Conservation (phyloP, 1,140 invertebrate species). For the Bombus pyrosoma region DNA sequence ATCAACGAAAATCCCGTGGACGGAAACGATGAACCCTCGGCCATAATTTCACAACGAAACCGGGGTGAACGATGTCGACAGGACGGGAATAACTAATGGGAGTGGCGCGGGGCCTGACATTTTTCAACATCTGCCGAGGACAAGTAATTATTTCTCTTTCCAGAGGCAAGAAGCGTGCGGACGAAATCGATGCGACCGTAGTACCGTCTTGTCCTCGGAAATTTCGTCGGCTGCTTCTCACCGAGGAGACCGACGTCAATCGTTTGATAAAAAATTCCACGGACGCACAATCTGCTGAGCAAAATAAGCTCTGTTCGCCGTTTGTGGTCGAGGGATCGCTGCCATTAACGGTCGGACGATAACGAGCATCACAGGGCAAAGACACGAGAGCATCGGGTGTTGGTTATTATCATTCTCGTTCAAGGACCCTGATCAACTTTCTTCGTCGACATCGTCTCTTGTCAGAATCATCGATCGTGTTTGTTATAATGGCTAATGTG, state of each 20-base stretch:
- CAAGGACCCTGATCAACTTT: constrained; percentile 79
- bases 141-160: constrained; percentile 57
- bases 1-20: constrained; percentile 21
- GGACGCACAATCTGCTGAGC: not conserved
- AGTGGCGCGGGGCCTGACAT: constrained; percentile 8
- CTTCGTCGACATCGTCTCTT: constrained; percentile 73
- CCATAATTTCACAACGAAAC: constrained; percentile 57
- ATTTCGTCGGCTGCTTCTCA: not conserved
- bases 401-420: constrained; percentile 42
- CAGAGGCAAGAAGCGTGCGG: not conserved
- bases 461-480: constrained; percentile 33
- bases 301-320: constrained; percentile 7
- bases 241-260: not conserved
- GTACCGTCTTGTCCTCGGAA: not conserved
- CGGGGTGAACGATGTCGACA: constrained; percentile 51
- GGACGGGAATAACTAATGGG: constrained; percentile 65
- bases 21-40: constrained; percentile 40
- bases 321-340: constrained; percentile 7
- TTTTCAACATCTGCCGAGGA: constrained; percentile 61
- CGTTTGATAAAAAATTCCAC: constrained; percentile 14
- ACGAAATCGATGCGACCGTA: not conserved
- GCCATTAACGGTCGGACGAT: constrained; percentile 31
- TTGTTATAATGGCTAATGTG: not conserved
- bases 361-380: constrained; percentile 38
- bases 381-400: not conserved